Base-by-base conservation (phyloP, 2,888 invertebrate genomes). In the Cheilosia scutellata region DNA sequence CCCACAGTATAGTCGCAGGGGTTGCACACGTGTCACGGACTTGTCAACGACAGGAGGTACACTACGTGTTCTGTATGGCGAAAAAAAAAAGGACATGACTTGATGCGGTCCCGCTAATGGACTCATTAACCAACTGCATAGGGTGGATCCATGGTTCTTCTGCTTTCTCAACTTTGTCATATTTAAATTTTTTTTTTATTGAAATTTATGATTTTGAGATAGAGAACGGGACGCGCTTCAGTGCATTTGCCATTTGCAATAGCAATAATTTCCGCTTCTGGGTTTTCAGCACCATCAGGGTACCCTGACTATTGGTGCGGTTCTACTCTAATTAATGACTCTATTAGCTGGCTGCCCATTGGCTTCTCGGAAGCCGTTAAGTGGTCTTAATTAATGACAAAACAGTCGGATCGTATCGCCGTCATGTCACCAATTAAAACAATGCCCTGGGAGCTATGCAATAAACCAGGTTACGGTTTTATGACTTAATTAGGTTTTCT, bases 231-330 rank as follows among this genome's bases (percentile, higher is more conserved):
- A 53, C 37, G 66, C 63, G 80, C 40, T 82, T 77, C 31, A 86
- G 76, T 86, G 86, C 86, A 82, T 80, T 68, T 72, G 80, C 82
- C 82, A 86, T 86, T 86, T 86, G 86, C 82, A 86, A 86, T 86
- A 76, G 86, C 80, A 86, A 86, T 86, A 80, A 86, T 86, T 86
- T 86, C 86, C 86, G 86, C 80, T 86, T 72, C 86, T 82, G 44
- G 63, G 62, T 80, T 86, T 86, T 82, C 86, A 80, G 77, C 86
- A 72, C 86, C 86, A 80, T 77, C 80, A 72, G 16, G 16, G 7
- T 47, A 2, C 58, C 65, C 5, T 9, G 33, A 5, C 13, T 66
- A n/a, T 33, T 33, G 16, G 20, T 44, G 55, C 11, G 47, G 57
- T 37, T 51, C 53, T 27, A 62, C 44, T 49, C 25, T 72, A 86